phyloP scores from a whole-genome alignment of 2,113 vertebrate species.

The Etheostoma cragini region DNA sequence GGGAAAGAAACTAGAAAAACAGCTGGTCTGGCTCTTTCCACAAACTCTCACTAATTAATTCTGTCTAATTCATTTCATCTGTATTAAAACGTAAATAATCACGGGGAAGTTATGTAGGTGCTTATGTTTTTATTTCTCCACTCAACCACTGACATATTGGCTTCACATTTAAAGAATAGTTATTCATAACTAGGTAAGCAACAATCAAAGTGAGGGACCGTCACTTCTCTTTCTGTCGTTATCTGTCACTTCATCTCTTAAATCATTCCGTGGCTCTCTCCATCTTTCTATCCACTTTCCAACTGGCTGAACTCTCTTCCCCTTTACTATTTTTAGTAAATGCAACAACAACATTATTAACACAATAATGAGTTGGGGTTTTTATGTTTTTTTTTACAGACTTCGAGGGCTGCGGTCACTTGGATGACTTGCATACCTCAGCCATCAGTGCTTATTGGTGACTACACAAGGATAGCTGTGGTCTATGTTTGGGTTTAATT shows the following conservation, averaged over 20 bases:
- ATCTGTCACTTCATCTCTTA: not conserved
- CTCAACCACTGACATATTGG: too few relatives aligned
- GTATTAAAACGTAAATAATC: not conserved
- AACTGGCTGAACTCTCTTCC: not conserved
- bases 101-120: too few relatives aligned
- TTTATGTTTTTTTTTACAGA: constrained; percentile 24
- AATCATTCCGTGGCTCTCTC: not conserved
- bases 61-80: not conserved
- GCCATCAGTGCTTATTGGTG: constrained; percentile 20
- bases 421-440: constrained; percentile 53
- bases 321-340: constrained; percentile 16
- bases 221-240: not conserved
- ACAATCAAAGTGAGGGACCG: not conserved
- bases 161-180: too few relatives aligned
- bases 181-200: too few relatives aligned
- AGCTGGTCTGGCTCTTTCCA: not conserved
- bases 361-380: not conserved
- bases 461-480: constrained; percentile 30
- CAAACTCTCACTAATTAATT: too few relatives aligned
- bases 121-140: not conserved
- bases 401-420: constrained; percentile 5
- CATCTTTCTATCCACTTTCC: not conserved
- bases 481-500: not conserved
- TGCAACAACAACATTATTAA: constrained; percentile 11
- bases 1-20: not conserved